These are phyloP conservation scores for Anoplophora glabripennis DNA, from an alignment of 1,140 invertebrate species.

Conservation along the genomic window DNA sequence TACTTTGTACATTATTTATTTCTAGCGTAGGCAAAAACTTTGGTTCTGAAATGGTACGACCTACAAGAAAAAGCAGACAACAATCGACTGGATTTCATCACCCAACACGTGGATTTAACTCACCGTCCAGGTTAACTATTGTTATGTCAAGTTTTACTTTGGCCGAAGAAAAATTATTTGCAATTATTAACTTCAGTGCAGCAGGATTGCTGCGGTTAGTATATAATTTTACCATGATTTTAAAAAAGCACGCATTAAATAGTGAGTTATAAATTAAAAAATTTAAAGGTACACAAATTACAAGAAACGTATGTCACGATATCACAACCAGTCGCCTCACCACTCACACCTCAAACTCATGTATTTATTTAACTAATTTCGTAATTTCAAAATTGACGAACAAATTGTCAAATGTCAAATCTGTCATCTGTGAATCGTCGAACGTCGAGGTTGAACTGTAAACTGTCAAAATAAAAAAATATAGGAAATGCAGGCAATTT, in stretches of 20 bases:
- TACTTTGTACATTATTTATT: constrained; percentile 47
- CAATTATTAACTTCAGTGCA: constrained; percentile 66
- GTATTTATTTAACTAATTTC: too few relatives aligned
- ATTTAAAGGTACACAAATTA: too few relatives aligned
- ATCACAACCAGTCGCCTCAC: too few relatives aligned
- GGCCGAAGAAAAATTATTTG: constrained; percentile 55
- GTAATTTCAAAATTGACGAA: too few relatives aligned
- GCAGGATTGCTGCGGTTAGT: constrained; percentile 72
- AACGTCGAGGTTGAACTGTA: too few relatives aligned
- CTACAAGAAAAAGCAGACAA: constrained; percentile 30
- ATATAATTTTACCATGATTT: constrained; percentile 46
- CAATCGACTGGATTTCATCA: constrained; percentile 15
- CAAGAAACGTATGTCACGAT: too few relatives aligned
- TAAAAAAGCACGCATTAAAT: not conserved
- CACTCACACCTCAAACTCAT: too few relatives aligned
- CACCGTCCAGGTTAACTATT: constrained; percentile 58
- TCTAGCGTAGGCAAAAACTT: constrained; percentile 54
- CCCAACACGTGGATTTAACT: constrained; percentile 27
- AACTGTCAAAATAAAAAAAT: too few relatives aligned
- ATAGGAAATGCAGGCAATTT: too few relatives aligned
- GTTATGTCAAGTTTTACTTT: constrained; percentile 55
- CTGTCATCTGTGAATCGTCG: too few relatives aligned
- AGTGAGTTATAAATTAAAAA: too few relatives aligned
- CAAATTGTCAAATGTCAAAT: too few relatives aligned
- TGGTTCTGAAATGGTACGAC: constrained; percentile 38